A percentile compares a stretch with the other conserved stretches of the same genome.
Evolutionary conservation across 2,797 vertebrate species (phyloP).

Genomic region (Alcedo quadribrachys): DNA sequence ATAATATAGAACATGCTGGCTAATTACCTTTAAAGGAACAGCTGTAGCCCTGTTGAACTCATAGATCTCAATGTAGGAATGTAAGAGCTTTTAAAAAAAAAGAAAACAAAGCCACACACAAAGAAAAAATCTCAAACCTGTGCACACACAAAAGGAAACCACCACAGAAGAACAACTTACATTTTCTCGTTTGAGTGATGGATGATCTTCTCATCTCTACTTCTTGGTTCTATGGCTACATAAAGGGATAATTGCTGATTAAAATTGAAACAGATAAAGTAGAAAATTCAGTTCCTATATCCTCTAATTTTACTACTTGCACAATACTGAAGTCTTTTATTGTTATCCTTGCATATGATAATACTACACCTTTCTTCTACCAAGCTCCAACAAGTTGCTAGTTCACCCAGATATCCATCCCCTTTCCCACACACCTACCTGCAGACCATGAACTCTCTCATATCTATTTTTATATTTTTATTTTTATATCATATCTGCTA

Average conservation of each 20-base stretch:
- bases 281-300: slow-evolving; percentile 12
- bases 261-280: slow-evolving; percentile 2
- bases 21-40: not conserved
- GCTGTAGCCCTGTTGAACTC: not conserved
- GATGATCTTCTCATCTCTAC: not conserved
- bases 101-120: not conserved
- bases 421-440: not conserved
- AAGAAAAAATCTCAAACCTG: too few species aligned
- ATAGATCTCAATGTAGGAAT: not conserved
- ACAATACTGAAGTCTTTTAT: not conserved
- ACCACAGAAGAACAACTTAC: not conserved
- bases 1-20: not conserved
- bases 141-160: too few species aligned
- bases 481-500: not conserved
- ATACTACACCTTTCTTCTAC: not conserved
- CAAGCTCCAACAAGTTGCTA: not conserved
- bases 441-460: not conserved
- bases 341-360: not conserved
- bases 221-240: not conserved
- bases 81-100: not conserved
- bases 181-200: not conserved
- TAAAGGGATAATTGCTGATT: slow-evolving; percentile 1
- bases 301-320: not conserved
- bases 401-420: not conserved
- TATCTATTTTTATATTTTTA: not conserved